These are phyloP conservation scores for Solea senegalensis DNA, from an alignment of 2,113 vertebrate species.

Conservation along the genomic window DNA sequence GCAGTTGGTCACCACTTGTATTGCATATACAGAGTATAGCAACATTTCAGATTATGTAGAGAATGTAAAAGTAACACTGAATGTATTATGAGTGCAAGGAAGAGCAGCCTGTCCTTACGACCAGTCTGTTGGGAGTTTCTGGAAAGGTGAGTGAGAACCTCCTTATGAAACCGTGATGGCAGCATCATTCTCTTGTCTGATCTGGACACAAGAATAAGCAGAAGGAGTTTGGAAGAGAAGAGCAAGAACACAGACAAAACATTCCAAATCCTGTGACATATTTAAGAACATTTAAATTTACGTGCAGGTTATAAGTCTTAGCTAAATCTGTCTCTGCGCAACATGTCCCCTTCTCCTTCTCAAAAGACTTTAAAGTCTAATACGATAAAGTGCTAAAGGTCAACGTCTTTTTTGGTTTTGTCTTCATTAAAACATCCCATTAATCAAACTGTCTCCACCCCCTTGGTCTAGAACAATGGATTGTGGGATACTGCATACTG, in stretches of 20 bases:
- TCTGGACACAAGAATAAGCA: constrained; percentile 56
- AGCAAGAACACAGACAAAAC: neutral
- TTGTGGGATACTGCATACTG: constrained; percentile 1
- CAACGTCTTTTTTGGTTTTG: neutral
- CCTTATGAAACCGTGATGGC: constrained; percentile 81
- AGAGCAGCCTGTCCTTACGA: constrained; percentile 57
- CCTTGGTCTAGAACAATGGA: neutral
- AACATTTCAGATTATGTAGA: neutral
- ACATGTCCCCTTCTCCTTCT: no score
- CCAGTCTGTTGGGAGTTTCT: constrained; percentile 71
- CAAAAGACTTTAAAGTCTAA: no score
- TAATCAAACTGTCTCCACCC: constrained; percentile 22
- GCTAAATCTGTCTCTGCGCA: no score
- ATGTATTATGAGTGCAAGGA: constrained; percentile 18
- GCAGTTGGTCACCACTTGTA: neutral
- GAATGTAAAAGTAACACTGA: neutral
- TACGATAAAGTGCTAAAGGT: neutral
- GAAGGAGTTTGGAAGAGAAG: neutral
- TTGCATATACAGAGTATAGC: neutral
- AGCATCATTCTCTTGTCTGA: constrained; percentile 81
- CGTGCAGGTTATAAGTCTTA: no score
- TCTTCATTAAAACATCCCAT: constrained; percentile 3
- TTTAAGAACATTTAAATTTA: no score
- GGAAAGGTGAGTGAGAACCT: constrained; percentile 80
- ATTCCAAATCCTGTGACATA: no score